Base-by-base conservation (phyloP, 2,113 vertebrate genomes). In the Istiophorus platypterus region DNA sequence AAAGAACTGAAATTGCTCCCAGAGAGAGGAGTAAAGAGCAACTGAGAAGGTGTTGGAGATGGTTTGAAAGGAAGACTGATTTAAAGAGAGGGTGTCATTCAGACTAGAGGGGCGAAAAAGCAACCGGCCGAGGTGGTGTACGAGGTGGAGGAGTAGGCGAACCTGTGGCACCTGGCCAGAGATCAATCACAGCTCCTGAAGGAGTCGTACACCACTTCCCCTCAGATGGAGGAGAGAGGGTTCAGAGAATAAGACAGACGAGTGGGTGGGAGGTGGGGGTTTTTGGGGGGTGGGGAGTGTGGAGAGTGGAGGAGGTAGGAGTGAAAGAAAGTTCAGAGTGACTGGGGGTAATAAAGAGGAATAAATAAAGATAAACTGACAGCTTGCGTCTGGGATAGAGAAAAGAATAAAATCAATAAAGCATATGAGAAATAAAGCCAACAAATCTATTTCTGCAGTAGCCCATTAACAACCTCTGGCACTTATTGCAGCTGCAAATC, bases 121-220 rank as follows among this genome's bases (percentile, higher is more conserved):
- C 80, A 87, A 78, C 69, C 77, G 86, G 72, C 12, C 56, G 45
- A 71, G 56, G 58, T 66, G 65, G 52, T 14, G 11, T 59, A 80
- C 13, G 70, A 76, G 26, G 63, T 66, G 69, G 67, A 81, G 66
- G 63, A 81, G 78, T 8, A 61, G 69, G 68, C 79, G 72, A 80
- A 84, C 34, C 41, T 31, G 56, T 76, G 85, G 83, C 88, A 87
- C 66, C 42, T 78, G 67, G 84, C 85, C 89, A 86, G 82, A 88
- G 72, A 88, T 82, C 85, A 84, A 59, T 76, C 79, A 74, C 68
- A 58, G 80, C 86, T 84, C 86, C 79, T 65, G 29, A 39, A 83
- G 79, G 77, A 91, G 85, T 62, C 57, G 34, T 72, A 68, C 34
- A 41, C 42, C 14, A 65, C 89, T 76, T 85, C 76, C 87, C 62